Percentiles rank a stretch among this genome's conserved stretches.
These are phyloP conservation scores for Brachyistius frenatus DNA, from an alignment of 2,113 vertebrate genomes.

Conservation along the genomic window DNA sequence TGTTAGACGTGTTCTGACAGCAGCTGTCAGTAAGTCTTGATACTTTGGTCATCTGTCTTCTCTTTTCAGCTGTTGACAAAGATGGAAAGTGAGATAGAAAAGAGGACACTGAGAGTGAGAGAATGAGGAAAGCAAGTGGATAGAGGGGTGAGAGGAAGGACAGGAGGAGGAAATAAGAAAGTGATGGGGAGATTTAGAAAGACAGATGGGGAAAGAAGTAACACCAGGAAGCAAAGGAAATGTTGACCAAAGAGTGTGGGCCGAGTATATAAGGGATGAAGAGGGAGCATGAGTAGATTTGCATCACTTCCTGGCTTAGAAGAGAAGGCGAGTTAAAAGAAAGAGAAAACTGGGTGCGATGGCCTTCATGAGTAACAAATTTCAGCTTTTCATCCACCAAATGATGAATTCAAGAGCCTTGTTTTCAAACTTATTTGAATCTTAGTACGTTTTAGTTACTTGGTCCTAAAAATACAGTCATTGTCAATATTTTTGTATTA, in stretches of 20 bases:
- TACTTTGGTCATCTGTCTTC: slow-evolving; percentile 59
- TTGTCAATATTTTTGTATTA: neutral
- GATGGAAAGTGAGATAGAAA: slow-evolving; percentile 18
- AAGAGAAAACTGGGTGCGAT: neutral
- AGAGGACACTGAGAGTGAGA: neutral
- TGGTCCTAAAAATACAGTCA: neutral
- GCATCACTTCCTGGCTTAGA: neutral
- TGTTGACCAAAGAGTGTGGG: neutral
- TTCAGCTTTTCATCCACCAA: slow-evolving; percentile 1
- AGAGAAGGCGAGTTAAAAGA: neutral
- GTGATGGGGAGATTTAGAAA: neutral
- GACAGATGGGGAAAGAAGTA: neutral
- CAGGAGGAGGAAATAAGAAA: neutral
- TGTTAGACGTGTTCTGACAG: slow-evolving; percentile 58
- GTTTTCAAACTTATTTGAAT: neutral
- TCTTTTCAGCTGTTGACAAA: slow-evolving; percentile 45
- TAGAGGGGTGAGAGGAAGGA: neutral
- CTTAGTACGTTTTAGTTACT: neutral
- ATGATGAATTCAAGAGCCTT: neutral
- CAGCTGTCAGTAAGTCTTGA: slow-evolving; percentile 67
- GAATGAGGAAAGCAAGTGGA: slow-evolving; percentile 9
- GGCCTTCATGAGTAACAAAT: neutral
- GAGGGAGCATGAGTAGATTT: neutral
- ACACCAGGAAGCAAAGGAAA: slow-evolving; percentile 14
- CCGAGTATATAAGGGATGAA: neutral